Base-by-base conservation (phyloP, 35 echinoderm and acorn worm species). In the Strongylocentrotus purpuratus region DNA sequence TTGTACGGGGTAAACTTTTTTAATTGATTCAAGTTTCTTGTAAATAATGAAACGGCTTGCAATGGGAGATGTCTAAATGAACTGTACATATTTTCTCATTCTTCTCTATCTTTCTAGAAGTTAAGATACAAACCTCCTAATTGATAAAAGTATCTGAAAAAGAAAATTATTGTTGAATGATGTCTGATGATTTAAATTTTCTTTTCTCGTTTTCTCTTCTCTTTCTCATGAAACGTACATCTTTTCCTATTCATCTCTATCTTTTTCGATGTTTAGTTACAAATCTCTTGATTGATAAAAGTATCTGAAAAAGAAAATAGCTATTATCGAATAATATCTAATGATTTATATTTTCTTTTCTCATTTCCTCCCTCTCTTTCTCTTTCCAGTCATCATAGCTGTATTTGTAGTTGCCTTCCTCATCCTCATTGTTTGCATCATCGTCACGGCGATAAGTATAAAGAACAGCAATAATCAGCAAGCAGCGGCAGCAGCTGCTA, bases 331-430 rank as follows among this genome's bases (percentile, higher is more conserved):
- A 10, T 78, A 28, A 78, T 78, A 22, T n/a, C 65, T 78, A 28
- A 9, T 7, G 17, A 7, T 91, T 11, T 4, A 41, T 93, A 46
- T 47, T 93, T 93, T 17, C 0, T 32, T n/a, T 58, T 32, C 41
- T 93, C 91, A 48, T 35, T 45, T 17, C 13, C 41, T 92, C 33
- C 18, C 33, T 7, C 22, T 78, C 7, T 78, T 78, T 78, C 50
- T 55, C 50, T 55, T 8, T 58, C 14, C 91, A 93, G 91, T 93
- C 28, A 93, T 93, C 91, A 58, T 93, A 31, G 91, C 91, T 93
- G 91, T 93, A 14, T 93, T 93, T 46, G 91, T 93, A n/a, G 91
- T 93, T 33, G 91, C 91, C 32, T 93, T 93, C 91, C 91, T 93
- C 91, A 58, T 93, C 48, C 91, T 93, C 46, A 93, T 93, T 33